These are phyloP conservation scores for Monoplex corrugatus DNA, from an alignment of 2,888 invertebrate species.

Conservation along the genomic window DNA sequence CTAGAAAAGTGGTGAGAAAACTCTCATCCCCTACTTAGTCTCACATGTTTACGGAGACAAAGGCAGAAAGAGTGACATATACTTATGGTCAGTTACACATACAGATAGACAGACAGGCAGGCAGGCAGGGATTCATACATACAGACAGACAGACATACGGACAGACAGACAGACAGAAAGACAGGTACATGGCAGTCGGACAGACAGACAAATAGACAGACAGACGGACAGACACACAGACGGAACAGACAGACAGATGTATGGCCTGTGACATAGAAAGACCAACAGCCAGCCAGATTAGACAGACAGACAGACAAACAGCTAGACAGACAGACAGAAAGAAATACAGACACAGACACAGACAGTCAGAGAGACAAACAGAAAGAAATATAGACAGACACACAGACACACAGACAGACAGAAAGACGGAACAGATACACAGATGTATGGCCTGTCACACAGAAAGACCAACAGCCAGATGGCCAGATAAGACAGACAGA, in stretches of 20 bases:
- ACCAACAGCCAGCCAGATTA: background rate
- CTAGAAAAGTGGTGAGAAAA: no score
- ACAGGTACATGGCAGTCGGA: background rate
- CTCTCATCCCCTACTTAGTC: no score
- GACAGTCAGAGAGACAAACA: background rate
- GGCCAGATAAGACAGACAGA: background rate
- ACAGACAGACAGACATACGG: background rate
- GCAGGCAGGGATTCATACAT: background rate
- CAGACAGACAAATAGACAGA: constrained; percentile 7
- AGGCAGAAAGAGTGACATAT: background rate
- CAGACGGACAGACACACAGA: background rate
- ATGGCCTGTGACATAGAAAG: background rate
- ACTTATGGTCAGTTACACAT: background rate
- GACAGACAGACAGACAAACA: background rate
- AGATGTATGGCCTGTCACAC: background rate
- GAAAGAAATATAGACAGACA: background rate
- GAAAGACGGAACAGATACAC: background rate
- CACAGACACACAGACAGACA: background rate
- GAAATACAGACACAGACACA: background rate
- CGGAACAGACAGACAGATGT: background rate
- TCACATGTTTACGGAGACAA: no score
- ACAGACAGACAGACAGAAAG: constrained; percentile 20
- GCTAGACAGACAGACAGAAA: background rate
- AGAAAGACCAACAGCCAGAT: background rate
- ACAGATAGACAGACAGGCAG: background rate